Percentiles rank a stretch among this genome's conserved stretches.
phyloP scores from a whole-genome alignment of 2,888 invertebrate genomes.

The Clivina fossor region DNA sequence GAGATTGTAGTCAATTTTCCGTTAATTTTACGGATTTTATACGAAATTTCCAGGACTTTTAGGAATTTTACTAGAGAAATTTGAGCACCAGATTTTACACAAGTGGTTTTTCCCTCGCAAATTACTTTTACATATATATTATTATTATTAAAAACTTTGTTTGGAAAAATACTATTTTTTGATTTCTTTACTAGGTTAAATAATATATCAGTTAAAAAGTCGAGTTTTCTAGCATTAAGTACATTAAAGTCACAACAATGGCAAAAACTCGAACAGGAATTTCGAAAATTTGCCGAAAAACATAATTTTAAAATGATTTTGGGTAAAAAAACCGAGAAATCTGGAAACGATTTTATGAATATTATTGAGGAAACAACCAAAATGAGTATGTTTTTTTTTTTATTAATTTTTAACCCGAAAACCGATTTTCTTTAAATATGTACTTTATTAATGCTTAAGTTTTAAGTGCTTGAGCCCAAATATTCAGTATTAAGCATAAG shows the following conservation, averaged over 20 bases:
- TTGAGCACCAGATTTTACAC: too few species aligned
- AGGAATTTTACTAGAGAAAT: too few species aligned
- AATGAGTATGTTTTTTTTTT: conserved; percentile 21
- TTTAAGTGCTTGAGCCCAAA: too few species aligned
- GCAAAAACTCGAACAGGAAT: conserved; percentile 61
- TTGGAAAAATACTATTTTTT: conserved; percentile 1
- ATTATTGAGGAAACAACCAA: conserved; percentile 38
- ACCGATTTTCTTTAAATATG: too few species aligned
- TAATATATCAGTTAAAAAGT: conserved; percentile 61
- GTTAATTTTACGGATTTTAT: too few species aligned
- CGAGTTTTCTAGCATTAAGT: conserved; percentile 60
- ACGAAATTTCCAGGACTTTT: too few species aligned
- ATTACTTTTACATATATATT: too few species aligned
- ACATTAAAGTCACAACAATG: conserved; percentile 63
- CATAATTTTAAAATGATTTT: conserved; percentile 44
- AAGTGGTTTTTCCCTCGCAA: too few species aligned
- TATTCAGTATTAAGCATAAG: too few species aligned
- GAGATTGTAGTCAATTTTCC: too few species aligned
- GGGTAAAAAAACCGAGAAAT: conserved; percentile 22
- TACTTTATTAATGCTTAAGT: too few species aligned
- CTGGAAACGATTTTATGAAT: conserved; percentile 49
- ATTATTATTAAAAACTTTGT: background rate
- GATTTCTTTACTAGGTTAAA: conserved; percentile 51
- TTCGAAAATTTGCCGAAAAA: conserved; percentile 54
- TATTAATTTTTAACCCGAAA: too few species aligned